Evolutionary conservation across 2,888 invertebrate species (phyloP).

Genomic region (Acleris emargana): DNA sequence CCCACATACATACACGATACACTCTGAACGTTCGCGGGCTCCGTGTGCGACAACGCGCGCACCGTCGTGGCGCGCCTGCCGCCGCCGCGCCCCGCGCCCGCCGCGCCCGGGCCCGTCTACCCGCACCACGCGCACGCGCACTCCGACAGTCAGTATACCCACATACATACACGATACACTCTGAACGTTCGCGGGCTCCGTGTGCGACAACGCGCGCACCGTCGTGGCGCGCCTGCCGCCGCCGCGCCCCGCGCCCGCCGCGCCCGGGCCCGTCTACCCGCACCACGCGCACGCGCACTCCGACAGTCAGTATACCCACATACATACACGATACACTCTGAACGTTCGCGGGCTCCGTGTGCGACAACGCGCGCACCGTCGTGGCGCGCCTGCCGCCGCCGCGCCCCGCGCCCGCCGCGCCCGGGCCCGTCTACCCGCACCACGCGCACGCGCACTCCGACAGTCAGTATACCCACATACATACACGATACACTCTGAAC

Average conservation of each 20-base stretch:
- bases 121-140: slow-evolving; percentile 40
- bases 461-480: no score
- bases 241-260: slow-evolving; percentile 72
- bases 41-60: slow-evolving; percentile 31
- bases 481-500: no score
- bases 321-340: no score
- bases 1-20: no score
- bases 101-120: slow-evolving; percentile 58
- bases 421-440: no score
- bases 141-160: slow-evolving; percentile 46
- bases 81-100: slow-evolving; percentile 66
- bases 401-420: no score
- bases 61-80: slow-evolving; percentile 57
- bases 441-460: no score
- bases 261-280: slow-evolving; percentile 50
- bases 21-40: slow-evolving; percentile 27
- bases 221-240: slow-evolving; percentile 59
- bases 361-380: no score
- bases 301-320: slow-evolving; percentile 44
- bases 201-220: slow-evolving; percentile 33
- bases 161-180: no score
- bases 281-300: slow-evolving; percentile 41
- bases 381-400: no score
- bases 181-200: slow-evolving; percentile 29
- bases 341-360: no score